Evolutionary conservation across 1,140 invertebrate genomes (phyloP), one percentile per base, ranked within the genome.

Genomic region (Drosophila miranda): DNA sequence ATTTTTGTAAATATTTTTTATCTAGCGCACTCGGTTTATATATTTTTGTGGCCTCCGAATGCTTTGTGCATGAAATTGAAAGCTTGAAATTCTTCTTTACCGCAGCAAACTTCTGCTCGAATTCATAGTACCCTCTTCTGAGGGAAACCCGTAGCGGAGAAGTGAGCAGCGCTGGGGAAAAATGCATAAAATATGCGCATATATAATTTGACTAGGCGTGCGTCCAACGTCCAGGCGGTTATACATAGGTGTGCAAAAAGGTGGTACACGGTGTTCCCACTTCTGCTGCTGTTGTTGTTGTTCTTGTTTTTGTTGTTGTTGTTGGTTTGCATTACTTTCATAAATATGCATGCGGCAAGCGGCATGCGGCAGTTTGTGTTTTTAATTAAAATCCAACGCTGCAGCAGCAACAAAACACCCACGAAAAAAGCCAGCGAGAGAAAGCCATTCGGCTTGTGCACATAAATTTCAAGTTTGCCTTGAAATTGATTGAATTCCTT

Each of bases 151-250:
- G 34, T 86, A 81, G 77, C 70, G 81, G 23, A 48, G 19, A 84
- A 81, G 77, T 77, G 81, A 86, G 82, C 81, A 87, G 26, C 81
- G 69, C 28, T 56, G 69, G 66, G 34, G 50, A 74, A 87, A 75
- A 86, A 81, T 86, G 74, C 81, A 87, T 81, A 75, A 86, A 81
- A 87, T 86, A 86, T 86, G 81, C 81, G 77, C 81, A 86, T 86
- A 87, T 86, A 75, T 86, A 78, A 86, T 86, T 77, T 60, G 77
- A 81, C 81, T 86, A 84, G 80, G 81, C 82, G 68, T 78, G 77
- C 78, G 78, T 75, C 74, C 69, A 75, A 51, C 76, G 34, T 38
- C 34, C 54, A 62, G 54, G 61, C 45, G 63, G 71, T 43, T 43
- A 43, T 61, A 56, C 56, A 54, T 66, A 44, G 38, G 51, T 58